A percentile compares a stretch with the other conserved stretches of the same genome.
Conservation (phyloP, 1,140 invertebrate species). For the Platorchestia sp. region DNA sequence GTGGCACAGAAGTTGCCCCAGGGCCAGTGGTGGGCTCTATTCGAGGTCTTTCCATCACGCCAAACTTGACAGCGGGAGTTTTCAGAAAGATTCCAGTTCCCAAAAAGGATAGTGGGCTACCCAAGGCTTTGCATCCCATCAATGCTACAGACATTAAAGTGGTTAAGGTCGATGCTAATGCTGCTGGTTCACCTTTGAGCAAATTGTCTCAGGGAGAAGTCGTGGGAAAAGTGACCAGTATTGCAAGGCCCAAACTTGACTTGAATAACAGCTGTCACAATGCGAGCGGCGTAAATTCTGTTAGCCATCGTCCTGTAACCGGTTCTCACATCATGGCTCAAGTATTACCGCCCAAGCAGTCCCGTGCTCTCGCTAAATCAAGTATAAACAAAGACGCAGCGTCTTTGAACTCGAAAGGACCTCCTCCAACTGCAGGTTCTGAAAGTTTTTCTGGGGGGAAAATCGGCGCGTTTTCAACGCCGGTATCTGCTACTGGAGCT, state of each 20-base stretch:
- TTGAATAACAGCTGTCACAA: not conserved
- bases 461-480: not conserved
- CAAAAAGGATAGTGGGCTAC: not conserved
- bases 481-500: not conserved
- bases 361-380: conserved; percentile 65
- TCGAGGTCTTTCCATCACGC: not conserved
- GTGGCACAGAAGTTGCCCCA: not conserved
- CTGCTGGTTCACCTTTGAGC: not conserved
- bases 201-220: conserved; percentile 48
- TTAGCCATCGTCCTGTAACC: conserved; percentile 48
- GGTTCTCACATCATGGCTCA: conserved; percentile 63
- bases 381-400: not conserved
- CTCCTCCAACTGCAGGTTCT: not conserved
- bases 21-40: not conserved
- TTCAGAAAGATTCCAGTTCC: conserved; percentile 10
- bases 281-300: not conserved
- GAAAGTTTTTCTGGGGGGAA: not conserved
- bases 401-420: conserved; percentile 20
- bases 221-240: conserved; percentile 36
- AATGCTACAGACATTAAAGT: conserved; percentile 43
- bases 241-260: conserved; percentile 10
- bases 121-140: conserved; percentile 19
- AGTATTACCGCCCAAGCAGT: conserved; percentile 64
- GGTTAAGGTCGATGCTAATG: conserved; percentile 48
- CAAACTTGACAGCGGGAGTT: not conserved